Evolutionary conservation across 2,113 vertebrate species (phyloP).

Genomic region (Seriola rivoliana): DNA sequence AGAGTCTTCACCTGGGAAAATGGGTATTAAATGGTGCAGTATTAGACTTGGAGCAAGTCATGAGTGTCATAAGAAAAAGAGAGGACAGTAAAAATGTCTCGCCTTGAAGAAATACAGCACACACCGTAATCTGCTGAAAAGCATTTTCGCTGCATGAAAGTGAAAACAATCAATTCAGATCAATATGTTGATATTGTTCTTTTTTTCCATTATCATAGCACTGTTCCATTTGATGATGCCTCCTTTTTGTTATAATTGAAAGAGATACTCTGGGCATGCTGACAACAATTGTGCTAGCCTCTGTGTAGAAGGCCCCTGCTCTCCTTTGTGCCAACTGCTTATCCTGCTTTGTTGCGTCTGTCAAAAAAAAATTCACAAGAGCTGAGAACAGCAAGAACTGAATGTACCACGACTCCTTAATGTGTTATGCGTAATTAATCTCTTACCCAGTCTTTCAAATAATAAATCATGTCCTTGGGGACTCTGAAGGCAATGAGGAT

Average conservation of each 20-base stretch:
- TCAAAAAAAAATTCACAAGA: conserved; percentile 30
- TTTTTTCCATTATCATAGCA: conserved; percentile 12
- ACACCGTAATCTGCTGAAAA: not conserved
- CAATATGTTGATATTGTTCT: not conserved
- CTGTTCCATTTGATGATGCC: not conserved
- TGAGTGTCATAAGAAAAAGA: not conserved
- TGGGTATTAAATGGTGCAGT: conserved; percentile 28
- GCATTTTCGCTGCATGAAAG: conserved; percentile 10
- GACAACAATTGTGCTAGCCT: conserved; percentile 35
- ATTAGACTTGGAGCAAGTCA: not conserved
- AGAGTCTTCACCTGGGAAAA: conserved; percentile 10
- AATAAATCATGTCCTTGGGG: conserved; percentile 11
- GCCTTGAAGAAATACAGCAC: not conserved
- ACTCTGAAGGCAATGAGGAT: conserved; percentile 18
- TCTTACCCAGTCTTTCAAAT: conserved; percentile 32
- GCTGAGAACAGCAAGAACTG: conserved; percentile 47
- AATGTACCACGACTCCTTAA: conserved; percentile 9
- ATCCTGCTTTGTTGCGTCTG: conserved; percentile 43
- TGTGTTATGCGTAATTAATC: conserved; percentile 38
- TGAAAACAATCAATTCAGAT: conserved; percentile 12
- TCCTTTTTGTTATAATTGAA: conserved; percentile 20
- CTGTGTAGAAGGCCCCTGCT: not conserved
- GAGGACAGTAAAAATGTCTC: conserved; percentile 7
- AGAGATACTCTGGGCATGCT: conserved; percentile 26
- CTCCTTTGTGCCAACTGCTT: conserved; percentile 36